Evolutionary conservation across 2,113 vertebrate species (phyloP).

Genomic region (Syngnathus floridae): DNA sequence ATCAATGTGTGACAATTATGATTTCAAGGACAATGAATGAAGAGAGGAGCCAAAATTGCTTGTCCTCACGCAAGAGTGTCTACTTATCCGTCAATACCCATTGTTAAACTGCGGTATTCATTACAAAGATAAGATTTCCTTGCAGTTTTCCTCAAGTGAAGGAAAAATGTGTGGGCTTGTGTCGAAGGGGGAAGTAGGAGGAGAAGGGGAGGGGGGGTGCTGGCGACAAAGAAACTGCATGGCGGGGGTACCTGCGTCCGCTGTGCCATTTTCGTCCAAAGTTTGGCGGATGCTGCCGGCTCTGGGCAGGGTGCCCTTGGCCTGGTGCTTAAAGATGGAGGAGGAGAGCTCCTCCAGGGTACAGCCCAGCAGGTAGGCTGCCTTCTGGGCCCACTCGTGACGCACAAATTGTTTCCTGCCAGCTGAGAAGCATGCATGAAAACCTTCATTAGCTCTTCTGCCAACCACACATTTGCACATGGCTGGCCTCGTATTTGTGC

Average conservation of each 20-base stretch:
- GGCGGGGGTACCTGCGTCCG: conserved; percentile 71
- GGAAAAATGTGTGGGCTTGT: conserved; percentile 25
- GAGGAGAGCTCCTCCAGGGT: conserved; percentile 92
- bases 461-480: conserved; percentile 32
- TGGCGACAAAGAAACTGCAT: conserved; percentile 14
- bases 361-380: conserved; percentile 87
- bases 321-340: conserved; percentile 90
- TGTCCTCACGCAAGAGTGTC: conserved; percentile 48
- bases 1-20: conserved; percentile 67
- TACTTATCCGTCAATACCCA: conserved; percentile 61
- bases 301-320: conserved; percentile 82
- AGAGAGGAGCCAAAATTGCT: conserved; percentile 52
- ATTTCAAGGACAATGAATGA: conserved; percentile 63
- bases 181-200: background rate
- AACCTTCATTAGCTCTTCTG: conserved; percentile 55
- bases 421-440: conserved; percentile 67
- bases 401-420: conserved; percentile 93
- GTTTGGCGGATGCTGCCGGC: conserved; percentile 81
- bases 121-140: conserved; percentile 65
- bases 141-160: conserved; percentile 59
- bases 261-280: conserved; percentile 70
- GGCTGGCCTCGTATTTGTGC: conserved; percentile 33
- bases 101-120: conserved; percentile 60
- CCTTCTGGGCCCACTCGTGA: conserved; percentile 97
- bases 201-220: conserved; percentile 12